A percentile compares a stretch with the other conserved stretches of the same genome.
Evolutionary conservation across 2,113 vertebrate genomes (phyloP).

Genomic region (cat (Felis catus)): F.catus_Fca126_mat1.0 CM031424.1:53936501-53937000

Average conservation of each 20-base stretch:
- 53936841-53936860: not conserved
- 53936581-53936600: not conserved
- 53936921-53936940: not conserved
- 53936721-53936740: not conserved
- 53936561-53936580: not conserved
- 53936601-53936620: not conserved
- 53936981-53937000: not conserved
- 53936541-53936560: not conserved
- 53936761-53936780: not conserved
- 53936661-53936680: not conserved
- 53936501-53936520: not conserved
- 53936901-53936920: not conserved
- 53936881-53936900: not conserved
- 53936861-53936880: not conserved
- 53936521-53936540: not conserved
- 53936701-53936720: not conserved
- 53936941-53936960: not conserved
- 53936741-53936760: not conserved
- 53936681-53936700: not conserved
- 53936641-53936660: not conserved
- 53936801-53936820: not conserved
- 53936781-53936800: not conserved
- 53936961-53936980: not conserved
- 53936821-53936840: not conserved
- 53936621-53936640: not conserved